Conservation (phyloP, 1,140 invertebrate species). For the Rhagoletis pomonella region DNA sequence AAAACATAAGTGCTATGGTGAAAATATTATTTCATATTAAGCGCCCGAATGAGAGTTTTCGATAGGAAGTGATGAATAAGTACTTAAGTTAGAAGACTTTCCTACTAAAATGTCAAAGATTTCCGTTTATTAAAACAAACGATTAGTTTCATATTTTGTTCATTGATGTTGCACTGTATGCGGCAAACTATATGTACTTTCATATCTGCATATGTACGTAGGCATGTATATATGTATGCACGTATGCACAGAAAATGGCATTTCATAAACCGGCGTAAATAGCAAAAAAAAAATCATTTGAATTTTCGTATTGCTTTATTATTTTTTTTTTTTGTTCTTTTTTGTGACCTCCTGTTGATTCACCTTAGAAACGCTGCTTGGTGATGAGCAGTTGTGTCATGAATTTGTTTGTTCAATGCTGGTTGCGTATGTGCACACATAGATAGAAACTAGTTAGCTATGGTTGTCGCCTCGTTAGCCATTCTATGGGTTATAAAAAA, state of each 20-base stretch:
- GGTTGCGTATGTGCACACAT: background rate
- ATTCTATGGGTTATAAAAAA: conserved; percentile 27
- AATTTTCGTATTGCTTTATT: background rate
- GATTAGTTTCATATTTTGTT: no score
- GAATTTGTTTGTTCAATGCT: conserved; percentile 47
- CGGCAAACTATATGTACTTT: background rate
- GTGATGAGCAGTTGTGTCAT: conserved; percentile 21
- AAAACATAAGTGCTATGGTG: no score
- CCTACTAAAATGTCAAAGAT: no score
- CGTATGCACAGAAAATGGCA: background rate
- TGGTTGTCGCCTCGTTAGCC: conserved; percentile 1
- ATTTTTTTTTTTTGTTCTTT: background rate
- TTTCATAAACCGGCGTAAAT: background rate
- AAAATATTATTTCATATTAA: no score
- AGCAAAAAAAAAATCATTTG: conserved; percentile 4
- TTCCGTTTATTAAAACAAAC: no score
- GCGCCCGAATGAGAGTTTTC: no score
- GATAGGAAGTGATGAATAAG: no score
- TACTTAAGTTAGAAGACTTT: no score
- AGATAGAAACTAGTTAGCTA: background rate
- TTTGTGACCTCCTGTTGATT: conserved; percentile 47
- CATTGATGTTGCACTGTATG: background rate
- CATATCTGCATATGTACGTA: background rate
- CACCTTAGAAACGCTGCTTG: conserved; percentile 41
- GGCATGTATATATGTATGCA: no score